phyloP scores from a whole-genome alignment of 2,113 vertebrate genomes.

The Microcebus tavaratra region DNA sequence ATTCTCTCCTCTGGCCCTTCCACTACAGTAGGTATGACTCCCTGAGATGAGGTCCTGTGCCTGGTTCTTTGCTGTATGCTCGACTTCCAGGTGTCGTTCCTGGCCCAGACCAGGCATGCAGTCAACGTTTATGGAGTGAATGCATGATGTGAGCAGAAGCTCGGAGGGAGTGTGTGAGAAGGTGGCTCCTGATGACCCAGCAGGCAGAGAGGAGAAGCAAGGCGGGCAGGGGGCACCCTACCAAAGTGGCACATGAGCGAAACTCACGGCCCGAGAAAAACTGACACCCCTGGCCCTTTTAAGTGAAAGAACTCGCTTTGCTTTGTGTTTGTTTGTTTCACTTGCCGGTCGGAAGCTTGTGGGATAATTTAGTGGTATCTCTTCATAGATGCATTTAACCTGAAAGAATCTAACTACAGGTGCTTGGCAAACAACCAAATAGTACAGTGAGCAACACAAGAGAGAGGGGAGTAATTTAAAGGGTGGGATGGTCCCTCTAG shows the following conservation, averaged over 20 bases:
- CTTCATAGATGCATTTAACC: neutral
- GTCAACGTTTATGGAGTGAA: neutral
- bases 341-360: neutral
- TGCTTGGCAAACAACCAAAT: neutral
- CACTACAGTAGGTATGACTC: neutral
- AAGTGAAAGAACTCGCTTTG: neutral
- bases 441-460: neutral
- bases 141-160: neutral
- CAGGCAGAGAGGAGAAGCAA: neutral
- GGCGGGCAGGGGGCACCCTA: neutral
- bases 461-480: neutral
- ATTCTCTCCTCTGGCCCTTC: neutral
- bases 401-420: neutral
- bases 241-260: neutral
- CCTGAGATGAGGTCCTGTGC: neutral
- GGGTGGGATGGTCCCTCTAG: accelerated
- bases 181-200: neutral
- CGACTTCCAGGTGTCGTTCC: neutral
- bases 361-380: neutral
- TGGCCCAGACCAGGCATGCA: no score
- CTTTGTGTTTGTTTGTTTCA: neutral
- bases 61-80: neutral
- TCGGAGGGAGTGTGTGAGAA: neutral
- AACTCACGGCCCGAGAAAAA: neutral
- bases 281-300: neutral